These are phyloP conservation scores for Pteronura brasiliensis DNA, from an alignment of 2,113 vertebrate species.

Conservation along the genomic window DNA sequence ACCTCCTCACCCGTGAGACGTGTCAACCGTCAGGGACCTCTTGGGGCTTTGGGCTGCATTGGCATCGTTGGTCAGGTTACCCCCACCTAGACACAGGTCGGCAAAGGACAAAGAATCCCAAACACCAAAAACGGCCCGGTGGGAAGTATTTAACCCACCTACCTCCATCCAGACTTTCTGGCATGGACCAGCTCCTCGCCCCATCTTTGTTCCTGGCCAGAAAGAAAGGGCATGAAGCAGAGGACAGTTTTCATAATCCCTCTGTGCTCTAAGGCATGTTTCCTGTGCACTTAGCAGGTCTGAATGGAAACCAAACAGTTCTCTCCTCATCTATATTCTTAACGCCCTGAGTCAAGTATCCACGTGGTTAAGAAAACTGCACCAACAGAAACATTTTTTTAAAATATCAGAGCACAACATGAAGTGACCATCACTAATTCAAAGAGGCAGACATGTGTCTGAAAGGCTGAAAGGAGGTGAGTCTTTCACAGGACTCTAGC, in stretches of 20 bases:
- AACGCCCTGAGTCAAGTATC: constrained; percentile 64
- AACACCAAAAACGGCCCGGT: not conserved
- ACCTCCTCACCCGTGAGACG: not conserved
- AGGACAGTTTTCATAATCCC: constrained; percentile 50
- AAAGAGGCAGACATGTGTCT: constrained; percentile 34
- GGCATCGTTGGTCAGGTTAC: not conserved
- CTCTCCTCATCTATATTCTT: constrained; percentile 71
- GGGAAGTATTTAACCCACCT: constrained; percentile 36
- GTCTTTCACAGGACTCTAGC: constrained; percentile 40
- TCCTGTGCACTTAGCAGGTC: constrained; percentile 77
- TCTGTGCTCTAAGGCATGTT: constrained; percentile 67
- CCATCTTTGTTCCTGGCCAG: constrained; percentile 17
- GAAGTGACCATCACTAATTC: constrained; percentile 45
- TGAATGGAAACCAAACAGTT: constrained; percentile 82
- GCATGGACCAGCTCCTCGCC: not conserved
- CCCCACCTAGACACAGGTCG: not conserved
- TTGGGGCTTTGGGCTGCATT: not conserved
- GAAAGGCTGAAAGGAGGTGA: constrained; percentile 51
- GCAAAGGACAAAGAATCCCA: constrained; percentile 5
- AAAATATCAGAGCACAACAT: constrained; percentile 46
- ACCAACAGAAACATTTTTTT: constrained; percentile 70
- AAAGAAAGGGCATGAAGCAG: constrained; percentile 32
- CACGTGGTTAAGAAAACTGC: constrained; percentile 67
- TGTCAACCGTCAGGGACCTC: not conserved
- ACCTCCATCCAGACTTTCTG: not conserved